Conservation (phyloP, 2,797 vertebrate genomes). For the Xenops minutus region DNA sequence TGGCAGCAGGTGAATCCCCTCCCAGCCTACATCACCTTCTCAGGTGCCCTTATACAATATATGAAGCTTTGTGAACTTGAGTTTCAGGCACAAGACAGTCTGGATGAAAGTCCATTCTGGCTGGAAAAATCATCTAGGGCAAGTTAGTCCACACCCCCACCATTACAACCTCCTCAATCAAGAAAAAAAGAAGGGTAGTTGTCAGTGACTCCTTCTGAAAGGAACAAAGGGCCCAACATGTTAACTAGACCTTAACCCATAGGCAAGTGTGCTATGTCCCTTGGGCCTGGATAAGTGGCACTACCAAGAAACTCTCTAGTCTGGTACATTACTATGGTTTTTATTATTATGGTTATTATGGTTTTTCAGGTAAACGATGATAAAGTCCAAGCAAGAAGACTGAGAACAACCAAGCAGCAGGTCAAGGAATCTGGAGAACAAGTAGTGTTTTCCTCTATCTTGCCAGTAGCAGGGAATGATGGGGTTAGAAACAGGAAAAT, state of each 20-base stretch:
- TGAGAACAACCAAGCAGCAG: not conserved
- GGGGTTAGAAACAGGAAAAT: not conserved
- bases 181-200: not conserved
- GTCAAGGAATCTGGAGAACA: not conserved
- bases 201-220: not conserved
- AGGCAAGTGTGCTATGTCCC: not conserved
- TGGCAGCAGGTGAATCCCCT: not conserved
- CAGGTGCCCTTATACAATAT: not conserved
- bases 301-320: not conserved
- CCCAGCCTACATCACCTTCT: not conserved
- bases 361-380: not conserved
- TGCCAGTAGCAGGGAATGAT: not conserved
- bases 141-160: not conserved
- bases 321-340: not conserved
- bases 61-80: not conserved
- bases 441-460: not conserved
- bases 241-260: not conserved
- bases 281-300: not conserved
- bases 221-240: not conserved
- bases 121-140: not conserved
- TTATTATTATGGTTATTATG: not conserved
- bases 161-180: not conserved
- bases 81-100: not conserved
- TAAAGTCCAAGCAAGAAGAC: not conserved
- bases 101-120: not conserved